Conservation (phyloP, 2,797 vertebrate genomes). For the Halcyon smyrnensis region DNA sequence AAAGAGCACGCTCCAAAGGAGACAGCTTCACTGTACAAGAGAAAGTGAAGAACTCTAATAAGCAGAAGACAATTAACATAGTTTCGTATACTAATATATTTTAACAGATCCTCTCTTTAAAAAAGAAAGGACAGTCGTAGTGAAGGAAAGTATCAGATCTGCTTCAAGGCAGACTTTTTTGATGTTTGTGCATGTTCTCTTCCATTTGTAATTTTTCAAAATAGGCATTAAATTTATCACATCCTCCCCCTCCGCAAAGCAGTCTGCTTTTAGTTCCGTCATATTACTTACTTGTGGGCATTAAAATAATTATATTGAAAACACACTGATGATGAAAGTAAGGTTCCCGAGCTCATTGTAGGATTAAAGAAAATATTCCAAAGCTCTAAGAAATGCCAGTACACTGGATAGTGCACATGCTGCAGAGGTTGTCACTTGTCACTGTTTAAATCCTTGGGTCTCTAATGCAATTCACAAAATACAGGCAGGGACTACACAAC, state of each 20-base stretch:
- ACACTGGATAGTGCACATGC: background rate
- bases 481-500: background rate
- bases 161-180: background rate
- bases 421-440: background rate
- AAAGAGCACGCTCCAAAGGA: accelerated
- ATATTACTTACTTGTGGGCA: background rate
- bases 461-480: background rate
- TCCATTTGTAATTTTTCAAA: background rate
- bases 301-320: background rate
- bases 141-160: background rate
- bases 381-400: background rate
- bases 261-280: background rate
- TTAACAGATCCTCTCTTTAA: background rate
- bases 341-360: background rate
- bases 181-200: background rate
- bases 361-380: background rate
- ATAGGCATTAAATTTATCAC: background rate
- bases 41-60: background rate
- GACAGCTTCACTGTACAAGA: background rate
- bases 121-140: background rate
- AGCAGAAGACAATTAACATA: background rate
- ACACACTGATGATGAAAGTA: background rate
- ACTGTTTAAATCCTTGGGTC: background rate
- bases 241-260: background rate
- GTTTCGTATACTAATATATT: background rate